Evolutionary conservation across 2,797 vertebrate genomes (phyloP).

Genomic region (Hydrolagus colliei): DNA sequence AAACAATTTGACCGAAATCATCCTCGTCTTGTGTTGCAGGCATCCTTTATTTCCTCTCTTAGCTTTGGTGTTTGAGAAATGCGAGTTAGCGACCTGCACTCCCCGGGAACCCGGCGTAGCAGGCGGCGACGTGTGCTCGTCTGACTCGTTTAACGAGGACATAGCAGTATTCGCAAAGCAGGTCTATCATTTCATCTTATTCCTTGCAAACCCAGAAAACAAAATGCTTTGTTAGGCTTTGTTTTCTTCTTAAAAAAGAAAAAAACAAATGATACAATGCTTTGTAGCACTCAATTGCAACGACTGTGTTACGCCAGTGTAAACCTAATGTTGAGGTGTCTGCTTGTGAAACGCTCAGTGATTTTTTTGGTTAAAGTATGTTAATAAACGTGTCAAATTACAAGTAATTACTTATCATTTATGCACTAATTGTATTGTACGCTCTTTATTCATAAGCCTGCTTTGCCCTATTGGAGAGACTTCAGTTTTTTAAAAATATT

Average conservation of each 20-base stretch:
- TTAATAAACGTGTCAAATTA: conserved; percentile 32
- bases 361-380: not conserved
- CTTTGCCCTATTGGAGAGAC: not conserved
- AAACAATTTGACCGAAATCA: conserved; percentile 24
- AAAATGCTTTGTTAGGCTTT: not conserved
- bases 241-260: not conserved
- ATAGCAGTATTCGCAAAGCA: conserved; percentile 99
- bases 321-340: conserved; percentile 2
- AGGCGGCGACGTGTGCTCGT: conserved; percentile 97
- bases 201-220: not conserved
- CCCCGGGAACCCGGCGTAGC: conserved; percentile 96
- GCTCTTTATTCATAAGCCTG: conserved; percentile 9
- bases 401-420: conserved; percentile 30
- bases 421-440: conserved; percentile 24
- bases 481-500: too few species aligned
- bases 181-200: conserved; percentile 53
- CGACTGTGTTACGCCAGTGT: not conserved
- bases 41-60: conserved; percentile 98
- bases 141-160: conserved; percentile 98
- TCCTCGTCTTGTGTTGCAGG: conserved; percentile 63
- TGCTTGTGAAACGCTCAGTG: not conserved
- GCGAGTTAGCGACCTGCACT: conserved; percentile 98
- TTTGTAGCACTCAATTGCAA: not conserved
- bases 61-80: conserved; percentile 99
- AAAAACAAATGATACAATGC: not conserved